Percentiles rank a stretch among this genome's conserved stretches.
These are phyloP conservation scores for Molorchus minor DNA, from an alignment of 2,888 invertebrate species.

Conservation along the genomic window DNA sequence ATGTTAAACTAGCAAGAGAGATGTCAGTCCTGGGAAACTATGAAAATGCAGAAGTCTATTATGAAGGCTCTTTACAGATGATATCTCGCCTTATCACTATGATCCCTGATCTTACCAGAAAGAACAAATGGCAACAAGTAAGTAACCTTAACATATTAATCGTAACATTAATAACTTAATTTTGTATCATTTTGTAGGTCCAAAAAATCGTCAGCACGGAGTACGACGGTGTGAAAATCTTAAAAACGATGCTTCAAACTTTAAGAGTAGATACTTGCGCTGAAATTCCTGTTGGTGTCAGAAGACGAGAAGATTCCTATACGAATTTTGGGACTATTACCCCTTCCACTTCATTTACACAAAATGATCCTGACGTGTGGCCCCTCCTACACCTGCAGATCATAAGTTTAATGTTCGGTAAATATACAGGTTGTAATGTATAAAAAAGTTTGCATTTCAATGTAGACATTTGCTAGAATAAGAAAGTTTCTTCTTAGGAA, in stretches of 20 bases:
- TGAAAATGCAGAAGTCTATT: constrained; percentile 92
- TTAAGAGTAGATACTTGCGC: constrained; percentile 75
- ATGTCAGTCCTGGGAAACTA: constrained; percentile 96
- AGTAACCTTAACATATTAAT: constrained; percentile 48
- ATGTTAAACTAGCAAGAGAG: constrained; percentile 93
- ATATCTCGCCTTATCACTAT: constrained; percentile 84
- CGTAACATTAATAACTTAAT: neutral
- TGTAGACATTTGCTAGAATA: neutral
- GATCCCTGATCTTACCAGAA: constrained; percentile 81
- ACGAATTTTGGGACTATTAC: constrained; percentile 77
- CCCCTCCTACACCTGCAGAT: constrained; percentile 83
- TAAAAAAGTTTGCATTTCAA: neutral
- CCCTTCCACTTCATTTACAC: constrained; percentile 68
- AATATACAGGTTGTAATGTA: neutral
- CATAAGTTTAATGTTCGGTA: constrained; percentile 68
- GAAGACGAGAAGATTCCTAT: constrained; percentile 67
- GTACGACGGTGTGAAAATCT: constrained; percentile 88
- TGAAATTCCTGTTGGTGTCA: constrained; percentile 64
- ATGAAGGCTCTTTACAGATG: constrained; percentile 92
- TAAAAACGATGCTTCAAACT: constrained; percentile 77
- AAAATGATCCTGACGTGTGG: constrained; percentile 87
- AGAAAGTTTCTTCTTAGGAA: constrained; percentile 38
- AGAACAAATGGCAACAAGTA: constrained; percentile 91
- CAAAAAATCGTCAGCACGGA: constrained; percentile 89
- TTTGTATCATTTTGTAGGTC: constrained; percentile 67